Percentiles rank a stretch among this genome's conserved stretches.
These are phyloP conservation scores for Endotricha flammealis DNA, from an alignment of 2,888 invertebrate species.

Conservation along the genomic window DNA sequence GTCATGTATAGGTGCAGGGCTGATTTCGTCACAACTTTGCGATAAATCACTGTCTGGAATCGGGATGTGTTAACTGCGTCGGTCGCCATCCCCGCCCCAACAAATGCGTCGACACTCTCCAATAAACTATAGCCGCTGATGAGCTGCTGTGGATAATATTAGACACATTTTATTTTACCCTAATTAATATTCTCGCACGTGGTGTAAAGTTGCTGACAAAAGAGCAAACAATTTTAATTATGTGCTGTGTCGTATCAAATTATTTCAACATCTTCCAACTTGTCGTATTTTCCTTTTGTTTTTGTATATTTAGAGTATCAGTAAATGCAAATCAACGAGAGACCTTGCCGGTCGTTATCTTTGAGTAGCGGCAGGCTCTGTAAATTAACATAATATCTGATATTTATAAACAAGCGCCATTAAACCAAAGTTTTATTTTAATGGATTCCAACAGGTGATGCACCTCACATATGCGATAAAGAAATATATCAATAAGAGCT, in stretches of 20 bases:
- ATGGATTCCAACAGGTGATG: conserved; percentile 24
- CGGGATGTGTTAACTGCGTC: conserved; percentile 51
- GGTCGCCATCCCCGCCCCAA: conserved; percentile 39
- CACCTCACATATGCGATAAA: conserved; percentile 31
- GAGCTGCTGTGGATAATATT: conserved; percentile 26
- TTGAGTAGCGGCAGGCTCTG: background rate
- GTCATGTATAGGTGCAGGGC: too few relatives aligned
- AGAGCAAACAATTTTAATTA: too few relatives aligned
- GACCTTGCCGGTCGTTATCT: conserved; percentile 1
- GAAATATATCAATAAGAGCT: conserved; percentile 38
- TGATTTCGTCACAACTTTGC: conserved; percentile 38
- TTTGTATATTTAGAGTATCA: too few relatives aligned
- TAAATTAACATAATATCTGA: background rate
- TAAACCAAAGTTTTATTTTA: conserved; percentile 44
- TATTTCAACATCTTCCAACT: too few relatives aligned
- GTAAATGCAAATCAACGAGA: background rate
- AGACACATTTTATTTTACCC: conserved; percentile 17
- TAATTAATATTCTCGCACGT: conserved; percentile 1
- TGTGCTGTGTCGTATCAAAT: too few relatives aligned
- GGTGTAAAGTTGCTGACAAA: too few relatives aligned
- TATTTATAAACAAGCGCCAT: conserved; percentile 28
- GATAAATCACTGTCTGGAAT: conserved; percentile 54
- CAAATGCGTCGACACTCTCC: conserved; percentile 65
- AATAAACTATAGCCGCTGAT: conserved; percentile 42
- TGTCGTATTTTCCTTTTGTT: too few relatives aligned